Evolutionary conservation across 2,797 vertebrate species (phyloP).

Genomic region (Brachymystax lenok): DNA sequence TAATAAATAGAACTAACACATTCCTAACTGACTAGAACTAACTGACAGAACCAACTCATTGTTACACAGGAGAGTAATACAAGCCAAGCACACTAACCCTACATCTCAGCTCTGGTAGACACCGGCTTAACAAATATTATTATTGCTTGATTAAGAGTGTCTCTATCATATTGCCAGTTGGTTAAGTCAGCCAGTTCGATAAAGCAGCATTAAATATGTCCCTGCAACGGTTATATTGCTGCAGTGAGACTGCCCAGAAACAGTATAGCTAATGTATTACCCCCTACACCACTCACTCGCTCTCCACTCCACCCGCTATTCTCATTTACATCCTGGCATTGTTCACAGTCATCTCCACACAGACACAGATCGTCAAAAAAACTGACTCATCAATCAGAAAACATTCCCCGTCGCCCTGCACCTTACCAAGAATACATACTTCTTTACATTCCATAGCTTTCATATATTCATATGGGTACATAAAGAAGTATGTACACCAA

Average conservation of each 20-base stretch:
- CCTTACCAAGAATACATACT: constrained; percentile 99
- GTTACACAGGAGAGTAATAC: neutral
- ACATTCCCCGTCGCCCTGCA: constrained; percentile 49
- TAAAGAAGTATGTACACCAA: constrained; percentile 99
- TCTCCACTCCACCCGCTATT: constrained; percentile 21
- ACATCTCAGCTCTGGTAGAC: neutral
- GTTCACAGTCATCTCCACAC: constrained; percentile 47
- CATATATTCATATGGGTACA: constrained; percentile 99
- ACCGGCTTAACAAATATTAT: neutral
- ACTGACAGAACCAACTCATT: neutral
- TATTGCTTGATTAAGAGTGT: neutral
- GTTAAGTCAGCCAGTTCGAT: constrained; percentile 67
- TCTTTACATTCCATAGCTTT: constrained; percentile 99
- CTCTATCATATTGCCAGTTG: neutral
- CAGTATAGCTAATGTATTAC: constrained; percentile 75
- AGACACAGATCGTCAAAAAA: constrained; percentile 2
- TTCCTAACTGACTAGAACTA: neutral
- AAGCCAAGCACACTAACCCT: neutral
- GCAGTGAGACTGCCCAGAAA: constrained; percentile 77
- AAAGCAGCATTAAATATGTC: constrained; percentile 71
- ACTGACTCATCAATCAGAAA: constrained; percentile 21
- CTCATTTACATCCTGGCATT: constrained; percentile 39
- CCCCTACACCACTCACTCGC: constrained; percentile 41
- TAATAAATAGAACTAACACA: neutral
- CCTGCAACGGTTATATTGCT: constrained; percentile 70